Evolutionary conservation across 2,888 invertebrate genomes (phyloP).

Genomic region (Homarus gammarus): DNA sequence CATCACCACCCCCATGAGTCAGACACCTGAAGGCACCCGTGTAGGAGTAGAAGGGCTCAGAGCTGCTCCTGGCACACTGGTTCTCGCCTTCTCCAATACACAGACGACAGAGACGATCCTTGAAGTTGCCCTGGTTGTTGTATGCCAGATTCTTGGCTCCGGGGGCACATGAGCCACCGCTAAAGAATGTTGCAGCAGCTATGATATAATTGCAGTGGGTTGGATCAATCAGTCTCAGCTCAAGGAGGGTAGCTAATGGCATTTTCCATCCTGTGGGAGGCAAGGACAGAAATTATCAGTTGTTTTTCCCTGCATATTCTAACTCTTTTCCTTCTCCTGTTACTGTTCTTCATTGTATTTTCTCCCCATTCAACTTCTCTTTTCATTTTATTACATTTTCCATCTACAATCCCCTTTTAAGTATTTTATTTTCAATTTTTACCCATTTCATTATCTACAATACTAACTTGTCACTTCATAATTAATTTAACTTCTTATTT

Average conservation of each 20-base stretch:
- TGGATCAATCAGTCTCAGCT: conserved; percentile 81
- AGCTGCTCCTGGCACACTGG: conserved; percentile 78
- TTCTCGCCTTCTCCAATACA: conserved; percentile 80
- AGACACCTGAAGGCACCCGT: conserved; percentile 84
- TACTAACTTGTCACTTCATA: no score
- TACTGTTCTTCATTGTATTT: no score
- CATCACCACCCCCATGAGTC: conserved; percentile 86
- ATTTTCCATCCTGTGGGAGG: conserved; percentile 79
- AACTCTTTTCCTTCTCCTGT: neutral
- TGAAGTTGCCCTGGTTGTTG: conserved; percentile 69
- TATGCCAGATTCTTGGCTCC: conserved; percentile 82
- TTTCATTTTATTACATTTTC: neutral
- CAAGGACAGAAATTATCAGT: neutral
- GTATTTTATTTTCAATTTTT: neutral
- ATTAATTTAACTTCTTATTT: neutral
- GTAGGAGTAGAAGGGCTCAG: conserved; percentile 82
- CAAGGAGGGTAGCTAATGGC: conserved; percentile 83
- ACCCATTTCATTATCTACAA: no score
- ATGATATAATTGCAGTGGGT: conserved; percentile 82
- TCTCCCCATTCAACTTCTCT: neutral
- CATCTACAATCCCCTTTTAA: neutral
- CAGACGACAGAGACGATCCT: conserved; percentile 81
- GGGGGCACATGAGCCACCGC: conserved; percentile 83
- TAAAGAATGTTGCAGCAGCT: conserved; percentile 85
- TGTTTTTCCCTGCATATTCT: neutral